phyloP scores from a whole-genome alignment of 2,888 invertebrate genomes.

The Pyralis farinalis region DNA sequence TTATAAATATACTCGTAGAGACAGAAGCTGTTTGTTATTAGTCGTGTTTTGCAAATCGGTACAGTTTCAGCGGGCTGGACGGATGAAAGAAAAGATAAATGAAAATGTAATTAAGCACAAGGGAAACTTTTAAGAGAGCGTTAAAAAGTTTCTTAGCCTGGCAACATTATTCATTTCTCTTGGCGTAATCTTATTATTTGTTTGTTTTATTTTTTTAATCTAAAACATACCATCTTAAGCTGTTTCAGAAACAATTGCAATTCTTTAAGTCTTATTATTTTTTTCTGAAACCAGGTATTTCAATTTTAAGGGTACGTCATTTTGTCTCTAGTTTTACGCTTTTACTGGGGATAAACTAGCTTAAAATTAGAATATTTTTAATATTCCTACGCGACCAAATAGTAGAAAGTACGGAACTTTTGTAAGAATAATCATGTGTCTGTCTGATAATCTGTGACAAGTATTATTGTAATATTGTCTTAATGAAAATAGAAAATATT shows the following conservation, averaged over 20 bases:
- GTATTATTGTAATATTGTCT: too few species aligned
- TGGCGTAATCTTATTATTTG: conserved; percentile 56
- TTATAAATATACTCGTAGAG: too few species aligned
- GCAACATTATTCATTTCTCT: conserved; percentile 60
- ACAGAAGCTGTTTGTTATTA: conserved; percentile 25
- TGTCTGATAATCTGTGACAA: too few species aligned
- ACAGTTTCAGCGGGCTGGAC: conserved; percentile 31
- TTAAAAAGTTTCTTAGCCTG: conserved; percentile 60
- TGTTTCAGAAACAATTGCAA: not conserved
- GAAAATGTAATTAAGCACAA: conserved; percentile 73
- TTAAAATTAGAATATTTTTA: too few species aligned
- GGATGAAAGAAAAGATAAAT: conserved; percentile 64
- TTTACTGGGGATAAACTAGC: too few species aligned
- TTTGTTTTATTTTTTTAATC: conserved; percentile 40
- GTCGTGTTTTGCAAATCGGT: conserved; percentile 30
- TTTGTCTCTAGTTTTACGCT: too few species aligned
- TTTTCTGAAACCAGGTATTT: too few species aligned
- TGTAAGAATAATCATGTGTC: too few species aligned
- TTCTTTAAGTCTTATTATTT: not conserved
- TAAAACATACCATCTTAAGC: conserved; percentile 17
- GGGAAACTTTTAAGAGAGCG: conserved; percentile 62
- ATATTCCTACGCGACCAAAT: too few species aligned
- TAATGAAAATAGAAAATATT: too few species aligned
- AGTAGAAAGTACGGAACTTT: too few species aligned
- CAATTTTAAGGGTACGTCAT: too few species aligned